phyloP scores from a whole-genome alignment of 2,888 invertebrate genomes.

The Pandemis heparana region DNA sequence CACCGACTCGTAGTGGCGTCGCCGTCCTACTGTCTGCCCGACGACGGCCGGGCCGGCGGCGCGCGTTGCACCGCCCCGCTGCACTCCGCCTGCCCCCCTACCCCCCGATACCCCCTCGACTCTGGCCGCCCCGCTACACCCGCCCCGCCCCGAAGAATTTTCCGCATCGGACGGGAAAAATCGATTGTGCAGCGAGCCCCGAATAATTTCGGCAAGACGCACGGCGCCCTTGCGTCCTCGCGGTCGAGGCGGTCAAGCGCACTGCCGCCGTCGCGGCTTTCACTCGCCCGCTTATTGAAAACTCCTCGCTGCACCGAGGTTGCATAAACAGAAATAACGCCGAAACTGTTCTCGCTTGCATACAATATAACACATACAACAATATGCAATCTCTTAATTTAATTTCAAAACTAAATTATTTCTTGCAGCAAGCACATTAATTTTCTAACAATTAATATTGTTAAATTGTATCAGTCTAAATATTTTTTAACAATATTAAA shows the following conservation, averaged over 20 bases:
- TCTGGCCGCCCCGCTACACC: slow-evolving; percentile 70
- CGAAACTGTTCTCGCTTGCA: slow-evolving; percentile 11
- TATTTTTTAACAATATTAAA: too few relatives aligned
- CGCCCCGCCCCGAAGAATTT: slow-evolving; percentile 84
- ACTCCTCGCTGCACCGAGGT: slow-evolving; percentile 42
- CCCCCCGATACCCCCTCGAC: slow-evolving; percentile 64
- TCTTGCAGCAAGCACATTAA: too few relatives aligned
- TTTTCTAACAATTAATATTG: too few relatives aligned
- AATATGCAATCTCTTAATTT: background rate
- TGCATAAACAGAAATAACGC: slow-evolving; percentile 27
- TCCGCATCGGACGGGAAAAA: slow-evolving; percentile 86
- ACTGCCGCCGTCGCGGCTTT: slow-evolving; percentile 55
- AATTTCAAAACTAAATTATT: background rate
- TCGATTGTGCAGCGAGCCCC: slow-evolving; percentile 86
- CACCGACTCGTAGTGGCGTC: slow-evolving; percentile 84
- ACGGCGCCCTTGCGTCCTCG: slow-evolving; percentile 83
- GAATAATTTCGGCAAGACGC: slow-evolving; percentile 86
- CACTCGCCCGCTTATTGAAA: slow-evolving; percentile 52
- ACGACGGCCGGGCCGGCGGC: slow-evolving; percentile 78
- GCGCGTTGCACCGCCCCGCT: slow-evolving; percentile 85
- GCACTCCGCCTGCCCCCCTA: slow-evolving; percentile 82
- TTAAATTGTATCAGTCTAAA: too few relatives aligned
- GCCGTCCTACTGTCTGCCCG: slow-evolving; percentile 85
- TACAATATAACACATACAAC: background rate
- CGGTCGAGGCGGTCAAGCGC: slow-evolving; percentile 72